Evolutionary conservation across 2,113 vertebrate genomes (phyloP), one percentile per base, ranked within the genome.

Genomic region (Girardinichthys multiradiatus): DNA sequence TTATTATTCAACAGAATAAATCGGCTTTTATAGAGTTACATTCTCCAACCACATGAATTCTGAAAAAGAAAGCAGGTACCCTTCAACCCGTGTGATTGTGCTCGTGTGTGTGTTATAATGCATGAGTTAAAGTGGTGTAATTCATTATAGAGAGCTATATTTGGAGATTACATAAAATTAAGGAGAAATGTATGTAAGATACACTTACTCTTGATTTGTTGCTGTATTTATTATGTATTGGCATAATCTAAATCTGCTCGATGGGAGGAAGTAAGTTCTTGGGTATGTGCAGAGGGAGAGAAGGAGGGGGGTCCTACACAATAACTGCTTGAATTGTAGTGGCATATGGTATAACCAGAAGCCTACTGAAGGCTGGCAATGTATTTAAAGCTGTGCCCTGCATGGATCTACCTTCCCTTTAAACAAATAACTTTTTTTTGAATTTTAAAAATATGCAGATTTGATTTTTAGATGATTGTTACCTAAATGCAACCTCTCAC

Each of bases 331-430:
- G 82, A 85, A 87, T 83, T 81, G 68, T 80, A 64, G 82, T 80
- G 84, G 48, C 70, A 89, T 86, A 91, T 89, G 86, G 81, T 86
- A 81, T 63, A 75, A 83, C 64, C 84, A 86, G 77, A 78, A 78
- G 80, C 72, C 65, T 66, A 65, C 69, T 68, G 69, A 69, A 72
- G 67, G 30, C 68, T 73, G 75, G 84, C 68, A 72, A 60, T 68
- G 77, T 78, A 69, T 78, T 74, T 75, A 78, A 77, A 73, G 64
- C 72, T 28, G 57, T 27, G 61, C 48, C 42, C 69, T 73, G 66
- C 76, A 66, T 70, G n/a, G 68, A 77, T 80, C 69, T 70, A 30
- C 65, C 72, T 74, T 76, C 82, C 51, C 69, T 68, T 42, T 30
- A 69, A 74, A 67, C 64, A 11, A 1, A 13, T 39, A 30, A 72